These are phyloP conservation scores for Lichenostomus cassidix DNA, from an alignment of 2,113 vertebrate genomes.

Conservation along the genomic window DNA sequence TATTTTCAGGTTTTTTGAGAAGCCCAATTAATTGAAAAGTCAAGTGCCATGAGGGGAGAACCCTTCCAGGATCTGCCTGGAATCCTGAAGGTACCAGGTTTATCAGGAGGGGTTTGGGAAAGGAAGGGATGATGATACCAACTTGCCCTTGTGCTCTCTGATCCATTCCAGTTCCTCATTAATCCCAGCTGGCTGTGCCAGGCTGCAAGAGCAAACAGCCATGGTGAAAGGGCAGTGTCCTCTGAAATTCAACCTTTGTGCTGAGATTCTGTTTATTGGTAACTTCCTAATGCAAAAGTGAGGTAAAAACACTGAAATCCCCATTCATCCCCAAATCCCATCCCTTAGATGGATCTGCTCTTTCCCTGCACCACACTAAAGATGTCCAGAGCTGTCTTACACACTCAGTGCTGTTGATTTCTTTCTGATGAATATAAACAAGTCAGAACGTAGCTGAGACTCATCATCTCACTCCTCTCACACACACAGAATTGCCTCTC, in stretches of 20 bases:
- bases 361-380: not conserved
- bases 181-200: not conserved
- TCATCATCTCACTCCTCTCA: not conserved
- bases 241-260: not conserved
- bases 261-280: not conserved
- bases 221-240: not conserved
- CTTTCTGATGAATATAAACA: constrained; percentile 6
- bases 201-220: not conserved
- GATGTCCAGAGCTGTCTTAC: not conserved
- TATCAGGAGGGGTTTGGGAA: not conserved
- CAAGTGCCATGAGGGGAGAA: not conserved
- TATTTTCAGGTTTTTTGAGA: not conserved
- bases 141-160: not conserved
- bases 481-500: not conserved
- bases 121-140: not conserved
- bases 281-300: not conserved
- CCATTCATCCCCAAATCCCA: not conserved
- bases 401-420: not conserved
- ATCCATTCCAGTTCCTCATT: not conserved
- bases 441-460: not conserved
- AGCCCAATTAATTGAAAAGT: not conserved
- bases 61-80: not conserved
- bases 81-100: not conserved
- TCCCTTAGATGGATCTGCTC: not conserved
- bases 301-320: not conserved